Evolutionary conservation across 64 coral and sea anemone genomes (phyloP), one percentile per base, ranked within the genome.

Genomic region (Actinia tenebrosa): DNA sequence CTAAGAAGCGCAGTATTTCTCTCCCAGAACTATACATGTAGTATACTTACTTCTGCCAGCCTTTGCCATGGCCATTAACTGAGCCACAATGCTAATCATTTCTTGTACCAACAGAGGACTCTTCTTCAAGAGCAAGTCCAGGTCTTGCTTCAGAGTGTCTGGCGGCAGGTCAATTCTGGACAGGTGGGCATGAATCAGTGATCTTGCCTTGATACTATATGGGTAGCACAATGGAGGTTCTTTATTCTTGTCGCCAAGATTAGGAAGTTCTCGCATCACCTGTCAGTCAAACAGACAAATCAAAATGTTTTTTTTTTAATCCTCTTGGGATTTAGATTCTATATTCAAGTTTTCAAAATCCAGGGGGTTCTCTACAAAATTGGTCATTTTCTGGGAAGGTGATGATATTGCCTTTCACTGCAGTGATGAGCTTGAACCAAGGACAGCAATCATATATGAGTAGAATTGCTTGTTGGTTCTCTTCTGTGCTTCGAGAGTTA

Each of bases 161-260:
- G 78, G 45, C 6, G 93, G 93, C 45, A 99, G 86, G 13, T 95
- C 89, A 54, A 99, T 60, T 27, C 97, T 84, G 53, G 90, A 92
- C 63, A 99, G 44, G 84, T 99, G 93, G 44, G 93, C 93, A 17
- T 95, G 93, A 9, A 99, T 93, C 7, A 99, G 93, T 44, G 97
- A 88, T 58, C 97, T 92, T 19, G 93, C 88, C 47, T 99, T 99
- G 50, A 99, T 86, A 23, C 97, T 99, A 83, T 95, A 99, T 14
- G 97, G 93, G 78, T 99, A 95, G 44, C 93, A 92, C 44, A 99
- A 78, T 58, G 97, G 97, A 17, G 91, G 82, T 43, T 99, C 97
- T 60, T 93, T 99, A 83, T 95, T 95, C 80, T 99, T 99, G 54
- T 99, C 93, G 2, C 93, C 90, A 46, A 99, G 93, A 86, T 95